Evolutionary conservation across 2,113 vertebrate species (phyloP), one percentile per base, ranked within the genome.

Genomic region (Forbesichthys papilliferus): DNA sequence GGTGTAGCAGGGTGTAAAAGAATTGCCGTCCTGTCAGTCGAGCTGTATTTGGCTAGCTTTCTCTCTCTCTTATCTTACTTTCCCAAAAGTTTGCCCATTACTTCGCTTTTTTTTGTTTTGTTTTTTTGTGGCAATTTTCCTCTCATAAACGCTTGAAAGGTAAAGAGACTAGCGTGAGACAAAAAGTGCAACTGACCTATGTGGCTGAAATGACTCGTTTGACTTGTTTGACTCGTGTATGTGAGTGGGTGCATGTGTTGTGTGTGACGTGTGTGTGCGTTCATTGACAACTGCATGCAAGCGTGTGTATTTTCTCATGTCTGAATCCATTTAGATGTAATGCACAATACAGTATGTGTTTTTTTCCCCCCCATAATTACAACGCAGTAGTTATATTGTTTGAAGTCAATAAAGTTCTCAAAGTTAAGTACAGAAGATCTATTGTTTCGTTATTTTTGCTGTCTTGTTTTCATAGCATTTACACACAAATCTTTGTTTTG

Each of bases 141-240:
- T 69, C 54, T 75, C 16, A 72, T 72, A 48, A 66, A 20, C 59
- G 49, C 61, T 69, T 65, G 18, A 68, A 68, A 83, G 33, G 57
- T 56, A 80, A 73, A 60, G 54, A n/a, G 53, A 82, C 65, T 82
- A 64, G 63, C 9, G 16, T 46, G 16, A 66, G 61, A 63, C 48
- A 53, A 36, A 53, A 36, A 18, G 36, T 56, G 68, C 71, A 64
- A 70, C 64, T 62, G 53, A 80, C 63, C 62, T 69, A 69, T 72
- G 59, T 64, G 46, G 55, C 76, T 62, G 49, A 56, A 12, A 11
- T 74, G 80, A 86, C 86, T 63, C 4, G 86, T 89, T 79, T 9
- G 51, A 85, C 89, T 74, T 72, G 87, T 90, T 89, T 68, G 53
- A 48, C 58, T 8, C 12, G 3, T 68, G 9, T 42, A 7, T 66